Percentiles rank a stretch among this genome's conserved stretches.
phyloP scores from a whole-genome alignment of 2,113 vertebrate genomes.

The Peromyscus polionotus region DNA sequence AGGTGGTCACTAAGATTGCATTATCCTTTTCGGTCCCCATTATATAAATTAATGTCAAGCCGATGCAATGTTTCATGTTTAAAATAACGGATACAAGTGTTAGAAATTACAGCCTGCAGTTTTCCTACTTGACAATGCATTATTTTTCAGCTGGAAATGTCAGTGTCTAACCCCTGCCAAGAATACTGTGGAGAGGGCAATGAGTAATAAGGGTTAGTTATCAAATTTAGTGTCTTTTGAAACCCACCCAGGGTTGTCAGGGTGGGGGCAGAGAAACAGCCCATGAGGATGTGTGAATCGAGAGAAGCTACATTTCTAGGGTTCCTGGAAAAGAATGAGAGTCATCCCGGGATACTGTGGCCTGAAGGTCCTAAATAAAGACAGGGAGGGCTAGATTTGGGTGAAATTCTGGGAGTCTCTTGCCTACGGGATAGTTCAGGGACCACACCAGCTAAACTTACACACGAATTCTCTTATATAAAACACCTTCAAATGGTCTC shows the following conservation, averaged over 20 bases:
- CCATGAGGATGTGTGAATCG: background rate
- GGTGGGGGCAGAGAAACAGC: background rate
- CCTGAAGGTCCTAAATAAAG: no score
- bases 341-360: background rate
- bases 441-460: background rate
- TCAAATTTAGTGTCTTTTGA: constrained; percentile 82
- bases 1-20: constrained; percentile 86
- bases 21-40: constrained; percentile 87
- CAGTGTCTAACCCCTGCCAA: constrained; percentile 84
- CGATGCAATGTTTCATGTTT: constrained; percentile 87
- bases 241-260: constrained; percentile 58
- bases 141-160: constrained; percentile 87
- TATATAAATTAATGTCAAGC: constrained; percentile 91
- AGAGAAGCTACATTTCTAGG: constrained; percentile 22
- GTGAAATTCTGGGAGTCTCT: background rate
- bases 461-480: background rate
- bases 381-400: no score
- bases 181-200: constrained; percentile 81
- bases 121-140: constrained; percentile 87
- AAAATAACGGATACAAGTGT: constrained; percentile 89
- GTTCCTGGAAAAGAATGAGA: background rate
- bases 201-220: constrained; percentile 83
- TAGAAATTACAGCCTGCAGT: constrained; percentile 88
- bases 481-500: background rate
- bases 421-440: background rate